Evolutionary conservation across 2,113 vertebrate species (phyloP), one percentile per base, ranked within the genome.

Genomic region (Lynx canadensis): DNA sequence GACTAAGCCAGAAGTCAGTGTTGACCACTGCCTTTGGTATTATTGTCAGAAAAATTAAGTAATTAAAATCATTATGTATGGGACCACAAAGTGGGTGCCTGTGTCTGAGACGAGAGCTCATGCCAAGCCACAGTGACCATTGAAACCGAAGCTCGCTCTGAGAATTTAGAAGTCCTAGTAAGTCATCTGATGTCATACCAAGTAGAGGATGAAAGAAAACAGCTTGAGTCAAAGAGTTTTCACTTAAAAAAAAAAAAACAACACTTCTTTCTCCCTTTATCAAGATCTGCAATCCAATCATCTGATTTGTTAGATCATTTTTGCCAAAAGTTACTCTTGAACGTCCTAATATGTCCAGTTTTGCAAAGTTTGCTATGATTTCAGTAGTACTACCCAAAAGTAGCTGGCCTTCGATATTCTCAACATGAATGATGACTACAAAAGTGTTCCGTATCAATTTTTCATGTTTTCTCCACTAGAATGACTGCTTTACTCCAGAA

Each of bases 181-280:
- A 94, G 27, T 83, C 18, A 31, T 29, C 52, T 71, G 50, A 63
- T 33, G 25, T 80, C 73, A 71, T 80, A 81, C 5, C 31, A 89
- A 57, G 8, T 10, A 69, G 48, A 90, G 29, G 36, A 74, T 63
- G 48, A 60, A 79, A 80, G 83, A 13, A 85, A 50, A 69, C 1
- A 38, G 50, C 38, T 73, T 88, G 50, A 14, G 11, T 33, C 71
- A 45, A 71, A 63, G 38, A 57, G 13, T 41, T 78, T 83, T 41
- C 55, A 21, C 73, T 78, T 73, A 74, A 91, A 31, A n/a, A 92
- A 60, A 88, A n/a, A 92, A 60, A 83, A 36, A 36, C 36, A 36
- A 74, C 50, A 66, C 21, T 84, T 92, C 45, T 33, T 93, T 97
- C 45, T 73, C 21, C 23, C 36, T 74, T 87, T 88, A 94, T 91